phyloP scores from a whole-genome alignment of 2,113 vertebrate genomes.

The Paracanthobrama guichenoti region DNA sequence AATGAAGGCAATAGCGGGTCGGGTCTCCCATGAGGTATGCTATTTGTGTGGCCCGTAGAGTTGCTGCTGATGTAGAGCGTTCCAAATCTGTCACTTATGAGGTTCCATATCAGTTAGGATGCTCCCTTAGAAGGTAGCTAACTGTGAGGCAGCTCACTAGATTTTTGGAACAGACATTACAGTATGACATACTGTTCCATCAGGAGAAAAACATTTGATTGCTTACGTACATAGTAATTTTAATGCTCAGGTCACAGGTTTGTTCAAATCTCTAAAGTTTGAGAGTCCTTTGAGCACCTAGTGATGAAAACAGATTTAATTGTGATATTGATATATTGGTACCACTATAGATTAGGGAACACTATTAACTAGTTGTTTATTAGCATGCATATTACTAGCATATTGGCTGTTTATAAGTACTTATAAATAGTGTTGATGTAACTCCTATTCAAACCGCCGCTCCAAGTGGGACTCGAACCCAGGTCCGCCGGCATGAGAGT shows the following conservation, averaged over 20 bases:
- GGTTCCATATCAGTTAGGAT: constrained; percentile 1
- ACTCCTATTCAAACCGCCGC: no score
- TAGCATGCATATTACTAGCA: no score
- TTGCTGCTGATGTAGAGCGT: background rate
- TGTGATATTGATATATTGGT: no score
- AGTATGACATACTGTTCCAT: background rate
- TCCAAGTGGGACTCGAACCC: no score
- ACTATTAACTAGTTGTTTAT: no score
- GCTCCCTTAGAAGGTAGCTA: background rate
- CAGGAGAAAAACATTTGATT: background rate
- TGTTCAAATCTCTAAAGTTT: background rate
- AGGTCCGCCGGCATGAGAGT: no score
- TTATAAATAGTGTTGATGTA: no score
- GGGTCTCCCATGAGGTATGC: background rate
- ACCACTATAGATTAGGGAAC: no score
- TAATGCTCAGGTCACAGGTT: background rate
- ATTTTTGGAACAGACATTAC: background rate
- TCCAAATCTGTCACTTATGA: background rate
- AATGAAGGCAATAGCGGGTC: background rate
- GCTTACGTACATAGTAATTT: background rate
- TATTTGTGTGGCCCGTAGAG: constrained; percentile 11
- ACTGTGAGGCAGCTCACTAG: background rate
- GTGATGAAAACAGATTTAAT: background rate
- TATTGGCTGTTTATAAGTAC: no score
- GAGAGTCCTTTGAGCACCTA: background rate